Evolutionary conservation across 2,113 vertebrate genomes (phyloP).

Genomic region (Rallus limicola): DNA sequence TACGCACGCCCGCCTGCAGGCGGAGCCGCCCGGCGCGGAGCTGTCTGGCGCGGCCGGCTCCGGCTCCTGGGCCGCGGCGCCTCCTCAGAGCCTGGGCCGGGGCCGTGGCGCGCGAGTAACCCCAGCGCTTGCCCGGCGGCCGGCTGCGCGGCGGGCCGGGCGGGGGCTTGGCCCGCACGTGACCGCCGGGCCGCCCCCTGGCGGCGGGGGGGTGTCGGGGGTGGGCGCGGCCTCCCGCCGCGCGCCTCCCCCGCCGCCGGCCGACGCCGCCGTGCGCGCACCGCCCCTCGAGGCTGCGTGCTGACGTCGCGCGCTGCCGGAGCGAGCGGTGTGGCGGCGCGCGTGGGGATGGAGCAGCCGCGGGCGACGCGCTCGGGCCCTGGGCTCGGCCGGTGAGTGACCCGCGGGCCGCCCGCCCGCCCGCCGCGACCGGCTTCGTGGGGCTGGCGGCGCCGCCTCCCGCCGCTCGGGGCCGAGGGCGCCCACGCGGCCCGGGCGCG

Average conservation of each 20-base stretch:
- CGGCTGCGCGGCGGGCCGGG: background rate
- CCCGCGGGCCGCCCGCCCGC: background rate
- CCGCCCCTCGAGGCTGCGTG: background rate
- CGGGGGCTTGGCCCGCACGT: too few relatives aligned
- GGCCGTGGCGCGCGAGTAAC: too few relatives aligned
- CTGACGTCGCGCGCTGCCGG: background rate
- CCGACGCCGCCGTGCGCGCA: background rate
- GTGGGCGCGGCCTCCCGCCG: background rate
- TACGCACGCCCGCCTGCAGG: too few relatives aligned
- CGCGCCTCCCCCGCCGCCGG: too few relatives aligned
- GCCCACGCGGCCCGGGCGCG: background rate
- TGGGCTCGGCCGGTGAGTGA: background rate
- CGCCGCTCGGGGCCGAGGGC: too few relatives aligned
- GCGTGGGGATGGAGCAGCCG: background rate
- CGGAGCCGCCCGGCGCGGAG: too few relatives aligned
- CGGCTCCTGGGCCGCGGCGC: too few relatives aligned
- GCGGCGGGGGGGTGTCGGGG: too few relatives aligned
- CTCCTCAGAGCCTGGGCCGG: too few relatives aligned
- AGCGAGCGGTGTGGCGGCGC: background rate
- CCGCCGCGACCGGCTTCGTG: background rate
- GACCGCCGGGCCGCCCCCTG: background rate
- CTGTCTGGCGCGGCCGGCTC: too few relatives aligned
- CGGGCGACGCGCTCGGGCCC: background rate
- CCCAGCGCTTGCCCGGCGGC: too few relatives aligned
- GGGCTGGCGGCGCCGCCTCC: too few relatives aligned